phyloP scores from a whole-genome alignment of 2,888 invertebrate genomes.

The Patella ulyssiponensis region DNA sequence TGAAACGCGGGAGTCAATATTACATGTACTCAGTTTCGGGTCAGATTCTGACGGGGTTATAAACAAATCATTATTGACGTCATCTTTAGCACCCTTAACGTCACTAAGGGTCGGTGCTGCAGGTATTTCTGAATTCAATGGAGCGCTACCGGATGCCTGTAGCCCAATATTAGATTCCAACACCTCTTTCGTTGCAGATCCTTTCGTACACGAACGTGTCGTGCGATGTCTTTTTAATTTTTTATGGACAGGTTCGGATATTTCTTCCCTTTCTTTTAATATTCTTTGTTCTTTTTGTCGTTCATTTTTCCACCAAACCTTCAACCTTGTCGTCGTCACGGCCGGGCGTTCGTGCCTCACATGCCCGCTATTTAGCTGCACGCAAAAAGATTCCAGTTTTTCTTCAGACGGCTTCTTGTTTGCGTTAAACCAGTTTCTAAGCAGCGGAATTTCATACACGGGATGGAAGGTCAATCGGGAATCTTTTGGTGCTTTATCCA shows the following conservation, averaged over 20 bases:
- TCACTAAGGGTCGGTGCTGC: too few species aligned
- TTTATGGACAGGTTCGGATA: background rate
- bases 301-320: conserved; percentile 72
- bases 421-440: conserved; percentile 66
- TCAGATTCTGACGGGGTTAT: too few species aligned
- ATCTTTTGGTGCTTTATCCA: conserved; percentile 29
- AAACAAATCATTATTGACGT: too few species aligned
- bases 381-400: conserved; percentile 60
- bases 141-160: too few species aligned
- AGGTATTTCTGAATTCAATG: too few species aligned
- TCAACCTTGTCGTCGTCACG: conserved; percentile 61
- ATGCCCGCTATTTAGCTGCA: conserved; percentile 67
- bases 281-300: conserved; percentile 57
- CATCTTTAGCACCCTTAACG: too few species aligned
- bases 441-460: conserved; percentile 65
- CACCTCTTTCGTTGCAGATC: too few species aligned
- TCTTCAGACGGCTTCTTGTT: conserved; percentile 62
- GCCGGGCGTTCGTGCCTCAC: conserved; percentile 62
- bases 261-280: conserved; percentile 11
- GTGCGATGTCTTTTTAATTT: too few species aligned
- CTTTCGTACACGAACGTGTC: too few species aligned
- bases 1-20: too few species aligned
- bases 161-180: too few species aligned
- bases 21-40: too few species aligned
- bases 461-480: conserved; percentile 68